Base-by-base conservation (phyloP, 2,888 invertebrate genomes). In the Caenorhabditis afra region DNA sequence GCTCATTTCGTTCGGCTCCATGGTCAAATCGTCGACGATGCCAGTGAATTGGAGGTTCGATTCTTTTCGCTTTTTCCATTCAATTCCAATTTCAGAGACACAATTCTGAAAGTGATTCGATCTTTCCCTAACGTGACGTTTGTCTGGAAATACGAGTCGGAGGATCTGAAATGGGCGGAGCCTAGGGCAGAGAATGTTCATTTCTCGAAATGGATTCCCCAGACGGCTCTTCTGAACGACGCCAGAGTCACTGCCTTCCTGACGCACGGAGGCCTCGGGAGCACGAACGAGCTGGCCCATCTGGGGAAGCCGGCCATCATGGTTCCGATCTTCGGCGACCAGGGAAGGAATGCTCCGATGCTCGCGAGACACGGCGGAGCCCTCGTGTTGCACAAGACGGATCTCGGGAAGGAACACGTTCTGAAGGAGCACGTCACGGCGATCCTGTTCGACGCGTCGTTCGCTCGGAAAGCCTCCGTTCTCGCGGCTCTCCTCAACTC, bases 271-370 rank as follows among this genome's bases (percentile, higher is more conserved):
- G 74, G 74, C 20, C 52, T 64, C 8, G 74, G 66, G n/a, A 58
- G 73, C 29, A 74, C 73, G 8, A 50, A 50, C 37, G 73, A 74
- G 16, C 14, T 53, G 1, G 53, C 59, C 1, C 47, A 50, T 29
- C 58, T 65, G 1, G 74, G 74, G n/a, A 74, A 66, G 12, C 61
- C 70, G 1, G 16, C 61, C 1, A 50, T 67, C 1, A 67, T 67
- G 67, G 58, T 74, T 57, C 64, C 78, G 29, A 59, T 68, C 20
- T 70, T 70, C 29, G 78, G 50, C 23, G 78, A 78, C 45, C 78
- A 78, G 37, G 55, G 49, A 18, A 58, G 78, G 53, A 74, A 73
- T 68, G 73, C 67, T 3, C 50, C 45, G 3, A 79, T 79, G 73
- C 53, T 79, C 49, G 64, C 65, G 8, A 53, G 73, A 35, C 79